phyloP scores from a whole-genome alignment of 2,888 invertebrate genomes.

The Cotesia congregata region DNA sequence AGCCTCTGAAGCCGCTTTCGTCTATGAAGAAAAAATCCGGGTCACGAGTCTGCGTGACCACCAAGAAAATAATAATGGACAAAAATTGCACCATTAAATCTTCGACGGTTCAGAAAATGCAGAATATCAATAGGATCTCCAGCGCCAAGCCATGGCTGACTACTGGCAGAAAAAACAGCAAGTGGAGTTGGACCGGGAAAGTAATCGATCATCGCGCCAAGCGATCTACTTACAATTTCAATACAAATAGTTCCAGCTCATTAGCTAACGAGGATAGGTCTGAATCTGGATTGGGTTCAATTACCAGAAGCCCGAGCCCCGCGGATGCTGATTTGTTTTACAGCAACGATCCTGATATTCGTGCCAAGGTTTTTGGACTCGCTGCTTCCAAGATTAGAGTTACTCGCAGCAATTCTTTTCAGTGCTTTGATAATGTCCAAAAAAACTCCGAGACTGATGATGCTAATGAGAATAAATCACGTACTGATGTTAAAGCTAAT shows the following conservation, averaged over 20 bases:
- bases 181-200: slow-evolving; percentile 60
- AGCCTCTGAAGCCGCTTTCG: too few relatives aligned
- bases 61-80: neutral
- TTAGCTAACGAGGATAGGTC: neutral
- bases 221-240: slow-evolving; percentile 35
- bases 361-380: slow-evolving; percentile 47
- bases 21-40: neutral
- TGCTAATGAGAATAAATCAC: too few relatives aligned
- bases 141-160: slow-evolving; percentile 30
- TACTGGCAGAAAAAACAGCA: slow-evolving; percentile 49
- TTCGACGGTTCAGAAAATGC: neutral
- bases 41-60: neutral
- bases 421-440: neutral
- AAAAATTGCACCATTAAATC: slow-evolving; percentile 17
- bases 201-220: slow-evolving; percentile 49
- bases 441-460: neutral
- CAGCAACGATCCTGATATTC: slow-evolving; percentile 47
- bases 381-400: slow-evolving; percentile 35
- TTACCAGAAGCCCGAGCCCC: slow-evolving; percentile 43
- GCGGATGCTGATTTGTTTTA: slow-evolving; percentile 43
- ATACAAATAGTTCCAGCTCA: slow-evolving; percentile 8
- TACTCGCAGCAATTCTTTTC: neutral
- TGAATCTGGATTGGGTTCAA: slow-evolving; percentile 26
- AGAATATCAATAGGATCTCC: neutral
- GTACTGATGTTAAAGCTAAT: too few relatives aligned